Evolutionary conservation across 2,888 invertebrate species (phyloP).

Genomic region (Metopia argyrocephala): DNA sequence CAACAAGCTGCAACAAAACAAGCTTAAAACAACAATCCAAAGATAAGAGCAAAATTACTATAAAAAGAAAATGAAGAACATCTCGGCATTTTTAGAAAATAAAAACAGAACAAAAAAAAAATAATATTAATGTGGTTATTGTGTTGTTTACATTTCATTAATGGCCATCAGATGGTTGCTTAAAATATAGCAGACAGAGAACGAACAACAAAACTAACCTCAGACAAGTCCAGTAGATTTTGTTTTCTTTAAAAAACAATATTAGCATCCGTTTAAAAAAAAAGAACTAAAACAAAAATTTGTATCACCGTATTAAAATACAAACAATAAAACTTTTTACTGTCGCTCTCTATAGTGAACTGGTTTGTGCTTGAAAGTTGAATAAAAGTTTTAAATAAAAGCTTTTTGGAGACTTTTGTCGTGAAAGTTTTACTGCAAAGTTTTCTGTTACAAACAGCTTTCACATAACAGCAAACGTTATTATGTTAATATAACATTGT

Average conservation of each 20-base stretch:
- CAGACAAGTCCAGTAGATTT: constrained; percentile 45
- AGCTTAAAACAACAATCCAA: constrained; percentile 8
- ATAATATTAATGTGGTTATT: background rate
- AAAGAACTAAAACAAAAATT: too few relatives aligned
- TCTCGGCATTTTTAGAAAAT: constrained; percentile 31
- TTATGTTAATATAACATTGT: too few relatives aligned
- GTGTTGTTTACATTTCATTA: too few relatives aligned
- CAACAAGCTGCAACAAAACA: constrained; percentile 6
- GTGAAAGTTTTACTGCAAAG: constrained; percentile 8
- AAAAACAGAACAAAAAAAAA: constrained; percentile 20
- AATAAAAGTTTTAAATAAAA: constrained; percentile 27
- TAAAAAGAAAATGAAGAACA: constrained; percentile 22
- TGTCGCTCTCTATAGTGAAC: constrained; percentile 33
- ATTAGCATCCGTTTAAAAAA: constrained; percentile 24
- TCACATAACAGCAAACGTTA: too few relatives aligned
- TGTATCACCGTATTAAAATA: too few relatives aligned
- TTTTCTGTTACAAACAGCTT: background rate
- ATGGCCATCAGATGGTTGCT: background rate
- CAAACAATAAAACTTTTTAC: constrained; percentile 17
- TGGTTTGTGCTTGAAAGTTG: too few relatives aligned
- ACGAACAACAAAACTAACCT: constrained; percentile 64
- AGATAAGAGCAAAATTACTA: constrained; percentile 13
- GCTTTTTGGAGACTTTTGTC: constrained; percentile 12
- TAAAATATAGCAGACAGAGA: constrained; percentile 14
- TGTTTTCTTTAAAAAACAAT: too few relatives aligned